Percentiles rank a stretch among this genome's conserved stretches.
Evolutionary conservation across 2,888 invertebrate genomes (phyloP).

Genomic region (Busseola fusca): DNA sequence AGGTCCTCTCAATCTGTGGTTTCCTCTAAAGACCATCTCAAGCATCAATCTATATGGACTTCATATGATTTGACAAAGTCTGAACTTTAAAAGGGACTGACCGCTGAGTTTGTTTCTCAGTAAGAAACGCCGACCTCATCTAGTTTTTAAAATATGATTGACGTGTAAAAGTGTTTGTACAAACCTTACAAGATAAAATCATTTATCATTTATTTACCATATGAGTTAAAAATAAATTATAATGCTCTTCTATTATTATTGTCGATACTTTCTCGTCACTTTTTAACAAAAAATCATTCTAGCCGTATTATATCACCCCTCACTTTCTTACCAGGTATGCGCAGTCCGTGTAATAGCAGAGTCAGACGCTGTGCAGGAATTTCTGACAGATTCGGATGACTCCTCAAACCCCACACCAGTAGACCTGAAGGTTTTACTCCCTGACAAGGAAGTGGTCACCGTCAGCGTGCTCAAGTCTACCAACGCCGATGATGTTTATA

Average conservation of each 20-base stretch:
- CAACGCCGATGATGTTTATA: slow-evolving; percentile 96
- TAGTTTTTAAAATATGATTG: no score
- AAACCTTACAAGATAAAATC: no score
- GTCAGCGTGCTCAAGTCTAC: slow-evolving; percentile 96
- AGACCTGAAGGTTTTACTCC: slow-evolving; percentile 94
- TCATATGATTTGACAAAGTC: no score
- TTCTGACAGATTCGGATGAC: slow-evolving; percentile 97
- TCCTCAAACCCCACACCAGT: slow-evolving; percentile 93
- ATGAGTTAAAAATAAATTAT: background rate
- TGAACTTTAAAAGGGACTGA: no score
- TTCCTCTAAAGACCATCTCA: no score
- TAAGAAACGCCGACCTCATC: no score
- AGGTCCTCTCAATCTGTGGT: no score
- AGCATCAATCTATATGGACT: no score
- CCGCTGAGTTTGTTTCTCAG: no score
- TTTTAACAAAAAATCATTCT: background rate
- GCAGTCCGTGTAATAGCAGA: slow-evolving; percentile 99
- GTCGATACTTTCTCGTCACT: background rate
- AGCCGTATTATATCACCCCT: background rate
- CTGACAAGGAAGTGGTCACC: slow-evolving; percentile 96
- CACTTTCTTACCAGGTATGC: slow-evolving; percentile 91
- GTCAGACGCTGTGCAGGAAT: slow-evolving; percentile 98
- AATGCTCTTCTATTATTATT: background rate
- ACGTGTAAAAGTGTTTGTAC: no score
- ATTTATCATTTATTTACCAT: no score